phyloP scores from a whole-genome alignment of 2,113 vertebrate genomes.

The Mirounga angustirostris region DNA sequence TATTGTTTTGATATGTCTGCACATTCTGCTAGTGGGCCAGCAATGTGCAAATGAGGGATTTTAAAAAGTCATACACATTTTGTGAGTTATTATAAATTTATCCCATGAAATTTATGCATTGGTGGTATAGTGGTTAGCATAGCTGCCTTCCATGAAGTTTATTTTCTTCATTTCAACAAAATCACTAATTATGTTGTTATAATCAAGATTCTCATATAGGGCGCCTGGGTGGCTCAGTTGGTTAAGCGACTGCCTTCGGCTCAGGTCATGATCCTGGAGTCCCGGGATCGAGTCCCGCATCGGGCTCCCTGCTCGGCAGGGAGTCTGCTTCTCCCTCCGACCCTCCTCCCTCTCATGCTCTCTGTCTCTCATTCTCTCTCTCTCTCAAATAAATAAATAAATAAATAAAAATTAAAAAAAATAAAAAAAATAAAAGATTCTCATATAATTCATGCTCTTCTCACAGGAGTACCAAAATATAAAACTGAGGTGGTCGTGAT shows the following conservation, averaged over 20 bases:
- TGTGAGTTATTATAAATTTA: background rate
- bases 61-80: background rate
- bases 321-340: too few species aligned
- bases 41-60: background rate
- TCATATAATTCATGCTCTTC: constrained; percentile 38
- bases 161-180: constrained; percentile 47
- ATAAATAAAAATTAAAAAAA: too few species aligned
- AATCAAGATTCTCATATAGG: constrained; percentile 23
- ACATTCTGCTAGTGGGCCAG: background rate
- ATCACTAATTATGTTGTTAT: constrained; percentile 21
- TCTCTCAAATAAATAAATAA: too few species aligned
- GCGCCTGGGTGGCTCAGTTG: too few species aligned
- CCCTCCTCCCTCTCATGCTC: too few species aligned
- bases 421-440: too few species aligned
- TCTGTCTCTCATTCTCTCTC: too few species aligned
- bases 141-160: background rate
- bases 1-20: constrained; percentile 30
- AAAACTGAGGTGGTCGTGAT: constrained; percentile 15
- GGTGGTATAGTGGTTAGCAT: too few species aligned
- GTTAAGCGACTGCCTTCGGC: too few species aligned
- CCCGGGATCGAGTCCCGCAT: too few species aligned
- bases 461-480: constrained; percentile 10
- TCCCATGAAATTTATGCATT: background rate
- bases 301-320: too few species aligned
- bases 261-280: too few species aligned